phyloP scores from a whole-genome alignment of 2,888 invertebrate genomes.

The Agrypnus murinus region DNA sequence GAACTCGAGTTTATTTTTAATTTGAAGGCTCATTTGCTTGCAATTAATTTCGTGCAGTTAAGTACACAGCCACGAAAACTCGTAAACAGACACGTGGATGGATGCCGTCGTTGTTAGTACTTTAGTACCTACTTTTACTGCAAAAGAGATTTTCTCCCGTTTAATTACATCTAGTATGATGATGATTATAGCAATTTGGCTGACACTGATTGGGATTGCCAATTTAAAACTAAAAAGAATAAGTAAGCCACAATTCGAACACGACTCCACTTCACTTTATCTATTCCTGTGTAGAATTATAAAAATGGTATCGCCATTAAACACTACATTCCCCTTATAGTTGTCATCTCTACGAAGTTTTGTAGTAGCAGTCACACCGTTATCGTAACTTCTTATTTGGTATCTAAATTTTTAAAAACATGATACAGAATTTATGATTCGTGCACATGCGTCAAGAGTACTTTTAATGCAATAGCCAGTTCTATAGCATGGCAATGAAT shows the following conservation, averaged over 20 bases:
- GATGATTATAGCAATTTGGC: slow-evolving; percentile 15
- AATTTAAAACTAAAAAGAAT: slow-evolving; percentile 8
- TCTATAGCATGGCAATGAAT: background rate
- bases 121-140: too few species aligned
- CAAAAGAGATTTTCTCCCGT: background rate
- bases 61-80: slow-evolving; percentile 25
- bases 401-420: slow-evolving; percentile 37
- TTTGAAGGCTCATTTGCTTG: slow-evolving; percentile 47
- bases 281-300: background rate
- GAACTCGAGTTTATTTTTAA: slow-evolving; percentile 46
- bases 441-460: slow-evolving; percentile 30
- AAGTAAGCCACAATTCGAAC: background rate
- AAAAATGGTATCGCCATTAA: slow-evolving; percentile 11
- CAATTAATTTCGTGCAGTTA: slow-evolving; percentile 42
- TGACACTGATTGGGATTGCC: slow-evolving; percentile 19
- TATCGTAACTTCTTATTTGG: slow-evolving; percentile 42
- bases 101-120: background rate
- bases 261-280: too few species aligned
- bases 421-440: slow-evolving; percentile 32
- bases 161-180: slow-evolving; percentile 37
- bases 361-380: slow-evolving; percentile 20
- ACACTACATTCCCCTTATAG: slow-evolving; percentile 25
- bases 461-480: background rate
- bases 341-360: slow-evolving; percentile 41
- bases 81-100: slow-evolving; percentile 10